Base-by-base conservation (phyloP, 2,888 invertebrate species). In the Rhynchonema sp. region DNA sequence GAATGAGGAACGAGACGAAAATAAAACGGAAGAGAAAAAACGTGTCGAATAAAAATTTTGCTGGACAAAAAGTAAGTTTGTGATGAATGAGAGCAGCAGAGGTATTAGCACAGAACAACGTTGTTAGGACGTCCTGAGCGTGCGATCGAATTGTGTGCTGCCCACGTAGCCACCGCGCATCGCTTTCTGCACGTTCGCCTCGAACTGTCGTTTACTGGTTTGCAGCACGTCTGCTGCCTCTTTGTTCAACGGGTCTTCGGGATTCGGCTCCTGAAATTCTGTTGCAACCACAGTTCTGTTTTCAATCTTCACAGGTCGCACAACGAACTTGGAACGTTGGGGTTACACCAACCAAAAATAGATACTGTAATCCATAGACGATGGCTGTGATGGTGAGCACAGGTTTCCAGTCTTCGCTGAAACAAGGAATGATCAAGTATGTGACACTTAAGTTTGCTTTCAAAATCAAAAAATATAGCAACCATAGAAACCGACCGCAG, bases 211-310 rank as follows among this genome's bases (percentile, higher is more conserved):
- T 73, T 89, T 81, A 77, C 92, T 94, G 74, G 84, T 88, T 73
- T 91, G 90, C 65, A 96, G 81, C 62, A 94, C 89, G 75, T 94
- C 92, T 1, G 96, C 94, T 22, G 94, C 94, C 77, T 96, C 94
- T 78, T 94, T 94, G 76, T 96, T 96, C 67, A 96, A 76, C 17
- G 94, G 96, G 79, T 96, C 96, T 77, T 96, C 94, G 1, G 94
- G 91, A 78, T 96, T 96, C 56, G 94, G 96, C 78, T 96, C 96
- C 89, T 89, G 65, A 23, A 67, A 62, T n/a, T n/a, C n/a, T n/a
- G n/a, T n/a, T n/a, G n/a, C n/a, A n/a, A n/a, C n/a, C n/a, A n/a
- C n/a, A n/a, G n/a, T n/a, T n/a, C n/a, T n/a, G n/a, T n/a, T n/a
- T n/a, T n/a, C n/a, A n/a, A n/a, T n/a, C n/a, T n/a, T n/a, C n/a